Evolutionary conservation across 1,140 invertebrate species (phyloP), one percentile per base, ranked within the genome.

Genomic region (Drosophila grimshawi): DNA sequence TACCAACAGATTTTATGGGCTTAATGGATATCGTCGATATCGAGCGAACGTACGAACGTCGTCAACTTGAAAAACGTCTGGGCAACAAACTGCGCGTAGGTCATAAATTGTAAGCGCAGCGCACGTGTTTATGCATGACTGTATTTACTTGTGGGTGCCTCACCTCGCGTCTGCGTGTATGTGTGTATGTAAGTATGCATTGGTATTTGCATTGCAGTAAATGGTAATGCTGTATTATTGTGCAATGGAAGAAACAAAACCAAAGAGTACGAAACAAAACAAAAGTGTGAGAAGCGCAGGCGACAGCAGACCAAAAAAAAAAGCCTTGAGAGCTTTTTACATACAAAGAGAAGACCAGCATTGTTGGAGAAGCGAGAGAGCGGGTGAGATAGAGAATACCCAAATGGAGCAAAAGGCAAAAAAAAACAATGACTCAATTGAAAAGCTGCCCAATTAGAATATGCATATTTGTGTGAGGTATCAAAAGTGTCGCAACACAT

Each of bases 21-120:
- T 90, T 90, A 90, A 90, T 90, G 86, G 81, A 79, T 90, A 89
- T 89, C 85, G 80, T 59, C 80, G 85, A 85, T 89, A 89, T 88
- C 86, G 83, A 80, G 79, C 39, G 37, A 19, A 39, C 37, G 37
- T 6, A 19, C 37, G 37, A 19, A 19, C 78, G 86, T 76, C 76
- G 76, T 80, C 80, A 78, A 70, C 83, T 78, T 78, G 65, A 64
- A 78, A 81, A 60, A 59, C 62, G 39, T n/a, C 39, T 29, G 51
- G 53, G 19, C 19, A 19, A 19, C 19, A 19, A 19, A 19, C 19
- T 19, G 0, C 19, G 19, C 19, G 19, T 19, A 19, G 82, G 82
- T 80, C 83, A 75, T 86, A 86, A 86, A 88, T 86, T 75, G 68
- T 85, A 52, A 76, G 72, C 73, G 73, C 48, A 72, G 56, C 74